These are phyloP conservation scores for Heloderma charlesbogerti DNA, from an alignment of 2,113 vertebrate species.

Conservation along the genomic window DNA sequence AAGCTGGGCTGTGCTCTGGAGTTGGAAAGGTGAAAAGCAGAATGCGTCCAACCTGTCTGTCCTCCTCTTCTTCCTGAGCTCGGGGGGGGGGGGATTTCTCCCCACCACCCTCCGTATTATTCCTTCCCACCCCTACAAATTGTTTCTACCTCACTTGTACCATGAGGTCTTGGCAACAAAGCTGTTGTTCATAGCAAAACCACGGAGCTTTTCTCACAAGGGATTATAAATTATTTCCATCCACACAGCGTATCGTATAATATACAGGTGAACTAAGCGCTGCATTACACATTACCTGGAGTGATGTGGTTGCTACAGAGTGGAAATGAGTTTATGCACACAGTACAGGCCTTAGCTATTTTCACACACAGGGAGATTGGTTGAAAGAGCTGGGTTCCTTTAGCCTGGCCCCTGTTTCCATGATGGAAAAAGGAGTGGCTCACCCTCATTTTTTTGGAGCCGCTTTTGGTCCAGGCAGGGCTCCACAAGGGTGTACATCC, in stretches of 20 bases:
- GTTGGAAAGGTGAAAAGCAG: neutral
- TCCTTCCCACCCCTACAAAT: neutral
- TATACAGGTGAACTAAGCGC: neutral
- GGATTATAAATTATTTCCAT: neutral
- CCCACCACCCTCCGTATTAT: neutral
- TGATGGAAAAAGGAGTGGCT: no score
- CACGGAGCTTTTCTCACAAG: no score
- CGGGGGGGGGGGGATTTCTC: neutral
- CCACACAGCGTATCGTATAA: neutral
- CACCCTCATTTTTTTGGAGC: no score
- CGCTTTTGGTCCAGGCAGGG: no score
- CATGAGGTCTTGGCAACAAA: neutral
- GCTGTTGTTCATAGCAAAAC: neutral
- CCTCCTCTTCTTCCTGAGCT: neutral
- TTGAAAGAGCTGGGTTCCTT: neutral
- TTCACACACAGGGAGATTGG: neutral
- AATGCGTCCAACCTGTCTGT: rapidly evolving
- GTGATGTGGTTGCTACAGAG: neutral
- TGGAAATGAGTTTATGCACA: neutral
- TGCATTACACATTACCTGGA: no score
- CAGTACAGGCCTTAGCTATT: neutral
- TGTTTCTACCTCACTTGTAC: neutral
- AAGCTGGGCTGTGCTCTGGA: conserved; percentile 16
- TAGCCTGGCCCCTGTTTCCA: no score
- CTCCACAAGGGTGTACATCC: no score